Percentiles rank a stretch among this genome's conserved stretches.
Conservation (phyloP, 2,113 vertebrate genomes). For the Hiodon alosoides region DNA sequence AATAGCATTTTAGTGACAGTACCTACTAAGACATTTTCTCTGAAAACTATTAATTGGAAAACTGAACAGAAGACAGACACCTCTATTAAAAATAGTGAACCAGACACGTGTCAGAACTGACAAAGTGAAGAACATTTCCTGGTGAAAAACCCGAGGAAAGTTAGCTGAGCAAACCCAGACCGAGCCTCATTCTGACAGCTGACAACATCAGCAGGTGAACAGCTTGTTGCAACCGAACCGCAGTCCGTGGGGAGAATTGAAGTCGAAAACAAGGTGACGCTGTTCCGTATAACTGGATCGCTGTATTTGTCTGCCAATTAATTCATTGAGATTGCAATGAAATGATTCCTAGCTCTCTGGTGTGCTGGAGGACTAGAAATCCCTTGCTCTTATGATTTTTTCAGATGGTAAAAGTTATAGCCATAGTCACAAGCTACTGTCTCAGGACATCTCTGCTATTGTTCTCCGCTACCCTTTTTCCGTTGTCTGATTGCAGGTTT, state of each 20-base stretch:
- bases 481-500: not conserved
- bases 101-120: not conserved
- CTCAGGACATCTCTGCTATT: not conserved
- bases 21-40: too few relatives aligned
- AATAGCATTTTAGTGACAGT: too few relatives aligned
- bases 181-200: constrained; percentile 48
- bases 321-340: not conserved
- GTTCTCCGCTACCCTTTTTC: not conserved
- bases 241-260: constrained; percentile 49
- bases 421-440: not conserved
- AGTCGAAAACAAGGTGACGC: constrained; percentile 20
- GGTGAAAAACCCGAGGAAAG: constrained; percentile 22
- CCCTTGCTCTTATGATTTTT: not conserved
- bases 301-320: not conserved
- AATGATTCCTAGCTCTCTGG: not conserved
- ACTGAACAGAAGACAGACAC: not conserved
- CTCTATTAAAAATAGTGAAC: not conserved
- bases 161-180: constrained; percentile 24
- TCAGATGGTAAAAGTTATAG: too few relatives aligned
- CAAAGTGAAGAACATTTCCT: constrained; percentile 24
- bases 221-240: constrained; percentile 56
- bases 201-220: constrained; percentile 50
- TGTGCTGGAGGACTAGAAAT: not conserved
- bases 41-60: too few relatives aligned
- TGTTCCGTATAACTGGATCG: constrained; percentile 40